Percentiles rank a stretch among this genome's conserved stretches.
These are phyloP conservation scores for Mustelus asterias DNA, from an alignment of 2,113 vertebrate genomes.

Conservation along the genomic window DNA sequence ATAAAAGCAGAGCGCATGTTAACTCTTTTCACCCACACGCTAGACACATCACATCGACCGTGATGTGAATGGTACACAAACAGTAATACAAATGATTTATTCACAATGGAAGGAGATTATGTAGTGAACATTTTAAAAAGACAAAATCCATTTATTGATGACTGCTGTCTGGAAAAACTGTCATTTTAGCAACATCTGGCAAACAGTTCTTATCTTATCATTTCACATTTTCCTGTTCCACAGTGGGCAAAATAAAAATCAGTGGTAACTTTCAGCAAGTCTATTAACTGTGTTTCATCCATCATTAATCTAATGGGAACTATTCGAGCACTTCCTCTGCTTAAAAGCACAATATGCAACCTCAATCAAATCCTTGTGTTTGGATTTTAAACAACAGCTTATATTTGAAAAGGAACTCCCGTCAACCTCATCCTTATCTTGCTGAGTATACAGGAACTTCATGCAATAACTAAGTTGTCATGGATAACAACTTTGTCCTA, in stretches of 20 bases:
- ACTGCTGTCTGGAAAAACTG: neutral
- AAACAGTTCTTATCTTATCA: constrained; percentile 18
- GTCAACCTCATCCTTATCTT: constrained; percentile 23
- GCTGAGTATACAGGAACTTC: neutral
- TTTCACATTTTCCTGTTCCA: constrained; percentile 17
- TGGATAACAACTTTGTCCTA: neutral
- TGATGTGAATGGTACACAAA: neutral
- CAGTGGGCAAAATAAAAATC: neutral
- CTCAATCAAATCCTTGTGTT: neutral
- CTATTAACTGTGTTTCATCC: neutral
- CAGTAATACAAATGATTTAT: neutral
- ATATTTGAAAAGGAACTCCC: neutral
- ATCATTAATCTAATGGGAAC: constrained; percentile 33
- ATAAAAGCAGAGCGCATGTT: neutral
- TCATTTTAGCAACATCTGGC: neutral
- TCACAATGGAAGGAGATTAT: constrained; percentile 12
- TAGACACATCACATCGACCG: neutral
- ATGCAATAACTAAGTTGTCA: neutral
- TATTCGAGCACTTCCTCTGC: constrained; percentile 5
- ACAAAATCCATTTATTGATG: constrained; percentile 20
- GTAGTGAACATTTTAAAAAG: neutral
- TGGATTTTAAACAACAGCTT: constrained; percentile 5
- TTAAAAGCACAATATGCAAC: neutral
- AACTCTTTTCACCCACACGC: neutral
- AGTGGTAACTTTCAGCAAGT: neutral